Evolutionary conservation across 2,888 invertebrate genomes (phyloP), one percentile per base, ranked within the genome.

Genomic region (Danaus chrysippus): DNA sequence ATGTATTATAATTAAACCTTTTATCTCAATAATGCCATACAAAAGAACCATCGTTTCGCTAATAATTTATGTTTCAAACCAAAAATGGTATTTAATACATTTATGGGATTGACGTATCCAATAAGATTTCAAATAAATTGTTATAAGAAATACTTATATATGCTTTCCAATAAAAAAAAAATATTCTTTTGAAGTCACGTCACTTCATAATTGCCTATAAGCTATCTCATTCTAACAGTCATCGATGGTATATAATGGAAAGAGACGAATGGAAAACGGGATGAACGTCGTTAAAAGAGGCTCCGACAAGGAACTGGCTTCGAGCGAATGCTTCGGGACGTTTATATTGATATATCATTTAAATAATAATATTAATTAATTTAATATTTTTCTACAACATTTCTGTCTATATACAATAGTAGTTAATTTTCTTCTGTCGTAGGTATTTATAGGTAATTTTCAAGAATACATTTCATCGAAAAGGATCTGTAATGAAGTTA

Each of bases 251-350:
- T 72, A 76, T 65, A 72, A 67, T 66, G 70, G 77, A 87, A 72
- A 78, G 88, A 82, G 87, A 88, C 78, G 70, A 78, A 79, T 78
- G 82, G 74, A 81, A 80, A 79, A 78, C 79, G 81, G 81, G 79
- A 78, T 79, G 72, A 72, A 75, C 82, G 80, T 83, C 87, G 81
- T 82, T 70, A 81, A 76, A 76, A 79, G 84, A 89, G 87, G 87
- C 86, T 88, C 84, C 76, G 76, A 76, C 70, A 76, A 77, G 82
- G 76, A 85, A 88, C 90, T 81, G 84, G 87, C 87, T 87, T 81
- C 75, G 70, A 72, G 65, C 70, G 79, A 86, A 87, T 84, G 87
- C 86, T 89, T 70, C 89, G 90, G 90, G 90, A 90, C 80, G 83
- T 69, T 68, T 70, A 44, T 13, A 53, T 17, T 12, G n/a, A 10